Percentiles rank a stretch among this genome's conserved stretches.
phyloP scores from a whole-genome alignment of 2,113 vertebrate species.

The Tragelaphus buxtoni region DNA sequence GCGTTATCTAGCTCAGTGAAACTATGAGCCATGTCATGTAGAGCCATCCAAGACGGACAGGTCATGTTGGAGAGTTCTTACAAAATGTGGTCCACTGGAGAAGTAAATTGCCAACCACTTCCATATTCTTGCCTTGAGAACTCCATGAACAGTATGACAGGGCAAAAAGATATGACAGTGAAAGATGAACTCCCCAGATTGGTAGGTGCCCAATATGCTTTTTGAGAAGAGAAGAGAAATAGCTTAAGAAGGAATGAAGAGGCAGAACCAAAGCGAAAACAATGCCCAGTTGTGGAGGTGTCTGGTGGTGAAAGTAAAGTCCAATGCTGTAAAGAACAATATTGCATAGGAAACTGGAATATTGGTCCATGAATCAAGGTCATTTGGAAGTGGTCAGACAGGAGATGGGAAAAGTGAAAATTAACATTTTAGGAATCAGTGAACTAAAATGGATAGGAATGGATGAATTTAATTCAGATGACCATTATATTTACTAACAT shows the following conservation, averaged over 20 bases:
- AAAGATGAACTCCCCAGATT: background rate
- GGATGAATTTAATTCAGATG: background rate
- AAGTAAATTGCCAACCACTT: background rate
- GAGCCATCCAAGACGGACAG: background rate
- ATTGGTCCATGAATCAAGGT: background rate
- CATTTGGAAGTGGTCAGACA: background rate
- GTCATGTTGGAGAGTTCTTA: background rate
- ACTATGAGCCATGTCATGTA: background rate
- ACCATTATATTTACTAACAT: background rate
- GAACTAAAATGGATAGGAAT: background rate
- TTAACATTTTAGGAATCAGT: background rate
- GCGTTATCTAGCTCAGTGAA: background rate
- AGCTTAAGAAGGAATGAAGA: background rate
- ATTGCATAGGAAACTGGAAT: background rate
- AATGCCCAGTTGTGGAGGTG: background rate
- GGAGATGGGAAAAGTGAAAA: background rate
- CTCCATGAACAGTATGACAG: background rate
- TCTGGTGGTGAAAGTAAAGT: background rate
- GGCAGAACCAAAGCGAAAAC: rapidly evolving
- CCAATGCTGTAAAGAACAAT: background rate
- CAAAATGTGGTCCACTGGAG: background rate
- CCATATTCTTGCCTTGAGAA: background rate
- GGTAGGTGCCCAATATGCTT: background rate
- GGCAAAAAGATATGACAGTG: background rate
- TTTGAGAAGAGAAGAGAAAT: background rate